A percentile compares a stretch with the other conserved stretches of the same genome.
These are phyloP conservation scores for Riparia riparia DNA, from an alignment of 2,113 vertebrate species.

Conservation along the genomic window DNA sequence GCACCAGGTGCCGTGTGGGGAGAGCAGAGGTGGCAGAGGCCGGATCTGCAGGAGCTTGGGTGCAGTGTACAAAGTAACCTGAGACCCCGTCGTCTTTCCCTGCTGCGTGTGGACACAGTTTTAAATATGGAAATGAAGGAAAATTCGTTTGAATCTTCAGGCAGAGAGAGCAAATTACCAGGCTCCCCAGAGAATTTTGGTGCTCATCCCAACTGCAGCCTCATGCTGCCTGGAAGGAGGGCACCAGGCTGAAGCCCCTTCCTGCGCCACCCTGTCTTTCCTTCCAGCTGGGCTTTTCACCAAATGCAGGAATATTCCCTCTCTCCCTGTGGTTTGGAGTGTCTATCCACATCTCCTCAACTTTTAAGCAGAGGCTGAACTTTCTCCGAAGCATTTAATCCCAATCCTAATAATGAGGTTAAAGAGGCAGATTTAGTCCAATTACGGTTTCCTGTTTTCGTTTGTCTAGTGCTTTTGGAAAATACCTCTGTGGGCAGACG, in stretches of 20 bases:
- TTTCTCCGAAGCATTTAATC: background rate
- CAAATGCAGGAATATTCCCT: background rate
- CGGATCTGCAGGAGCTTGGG: background rate
- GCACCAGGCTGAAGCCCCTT: background rate
- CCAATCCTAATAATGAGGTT: constrained; percentile 23
- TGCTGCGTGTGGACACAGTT: background rate
- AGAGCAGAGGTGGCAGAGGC: background rate
- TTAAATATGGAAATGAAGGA: background rate
- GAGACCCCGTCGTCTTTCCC: background rate
- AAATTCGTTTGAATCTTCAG: background rate
- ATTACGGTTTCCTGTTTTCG: background rate
- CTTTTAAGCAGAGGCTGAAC: background rate
- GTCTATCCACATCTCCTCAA: background rate
- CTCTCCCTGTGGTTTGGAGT: background rate
- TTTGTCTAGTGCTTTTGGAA: background rate
- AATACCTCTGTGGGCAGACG: background rate
- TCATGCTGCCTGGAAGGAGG: background rate
- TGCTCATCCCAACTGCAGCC: rapidly evolving
- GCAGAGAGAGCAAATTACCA: background rate
- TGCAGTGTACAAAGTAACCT: background rate
- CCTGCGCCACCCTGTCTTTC: rapidly evolving
- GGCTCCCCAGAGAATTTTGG: background rate
- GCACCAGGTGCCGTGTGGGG: background rate
- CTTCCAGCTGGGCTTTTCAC: background rate
- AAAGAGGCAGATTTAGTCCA: background rate